Percentiles rank a stretch among this genome's conserved stretches.
phyloP scores from a whole-genome alignment of 2,113 vertebrate species.

The Beaufortia kweichowensis region DNA sequence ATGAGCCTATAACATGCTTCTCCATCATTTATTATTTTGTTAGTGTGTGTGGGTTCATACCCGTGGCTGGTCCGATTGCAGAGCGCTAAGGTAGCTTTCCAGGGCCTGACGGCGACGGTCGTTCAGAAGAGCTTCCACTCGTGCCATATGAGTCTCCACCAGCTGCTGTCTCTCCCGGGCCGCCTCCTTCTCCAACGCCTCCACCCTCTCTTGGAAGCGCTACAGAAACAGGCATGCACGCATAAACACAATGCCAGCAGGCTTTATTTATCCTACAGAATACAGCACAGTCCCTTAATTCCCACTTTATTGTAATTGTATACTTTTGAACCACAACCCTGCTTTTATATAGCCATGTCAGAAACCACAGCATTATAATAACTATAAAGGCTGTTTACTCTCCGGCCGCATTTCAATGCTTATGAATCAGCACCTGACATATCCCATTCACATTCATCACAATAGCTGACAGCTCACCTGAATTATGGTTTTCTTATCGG shows the following conservation, averaged over 20 bases:
- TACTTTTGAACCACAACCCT: not conserved
- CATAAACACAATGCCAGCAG: not conserved
- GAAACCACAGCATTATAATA: not conserved
- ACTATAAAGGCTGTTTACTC: not conserved
- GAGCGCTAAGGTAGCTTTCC: slow-evolving; percentile 89
- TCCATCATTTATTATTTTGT: slow-evolving; percentile 3
- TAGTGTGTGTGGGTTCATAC: slow-evolving; percentile 70
- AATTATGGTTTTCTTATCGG: slow-evolving; percentile 92
- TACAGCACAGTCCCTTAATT: not conserved
- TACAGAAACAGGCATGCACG: slow-evolving; percentile 57
- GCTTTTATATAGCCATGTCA: slow-evolving; percentile 30
- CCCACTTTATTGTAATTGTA: not conserved
- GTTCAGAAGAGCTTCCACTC: slow-evolving; percentile 92
- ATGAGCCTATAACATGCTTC: too few species aligned
- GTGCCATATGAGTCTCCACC: slow-evolving; percentile 94
- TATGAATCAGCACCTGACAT: not conserved
- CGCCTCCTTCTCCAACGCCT: slow-evolving; percentile 92
- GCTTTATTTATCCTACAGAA: slow-evolving; percentile 8
- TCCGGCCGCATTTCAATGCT: not conserved
- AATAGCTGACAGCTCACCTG: slow-evolving; percentile 75
- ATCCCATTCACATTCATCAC: not conserved
- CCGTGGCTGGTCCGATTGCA: slow-evolving; percentile 86
- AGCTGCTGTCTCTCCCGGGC: slow-evolving; percentile 95
- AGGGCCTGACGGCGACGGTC: slow-evolving; percentile 88
- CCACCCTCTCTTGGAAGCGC: slow-evolving; percentile 96